Conservation (phyloP, 2,888 invertebrate species). For the Mythimna pallens region DNA sequence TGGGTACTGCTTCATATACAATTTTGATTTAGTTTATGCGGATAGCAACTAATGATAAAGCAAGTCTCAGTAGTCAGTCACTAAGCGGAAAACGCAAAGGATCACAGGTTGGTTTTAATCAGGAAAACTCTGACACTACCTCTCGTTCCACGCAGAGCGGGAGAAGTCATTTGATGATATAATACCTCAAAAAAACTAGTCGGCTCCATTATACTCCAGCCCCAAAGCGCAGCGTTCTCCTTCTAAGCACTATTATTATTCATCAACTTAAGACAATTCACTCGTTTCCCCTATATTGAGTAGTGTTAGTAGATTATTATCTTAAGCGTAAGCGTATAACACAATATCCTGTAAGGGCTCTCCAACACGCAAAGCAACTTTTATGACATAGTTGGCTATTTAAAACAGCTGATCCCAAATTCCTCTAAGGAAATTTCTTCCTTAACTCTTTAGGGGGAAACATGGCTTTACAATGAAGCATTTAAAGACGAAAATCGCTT, state of each 20-base stretch:
- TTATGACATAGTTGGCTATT: constrained; percentile 37
- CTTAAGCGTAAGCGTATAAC: constrained; percentile 7
- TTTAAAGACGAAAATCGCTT: constrained; percentile 38
- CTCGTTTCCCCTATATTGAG: neutral
- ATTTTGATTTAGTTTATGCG: constrained; percentile 1
- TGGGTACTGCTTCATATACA: neutral
- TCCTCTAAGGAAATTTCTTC: constrained; percentile 22
- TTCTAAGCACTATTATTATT: neutral
- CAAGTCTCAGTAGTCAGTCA: neutral
- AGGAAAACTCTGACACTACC: too few relatives aligned
- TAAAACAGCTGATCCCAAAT: constrained; percentile 40
- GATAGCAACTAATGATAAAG: neutral
- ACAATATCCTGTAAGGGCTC: constrained; percentile 7
- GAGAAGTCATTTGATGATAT: too few relatives aligned
- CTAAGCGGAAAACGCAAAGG: too few relatives aligned
- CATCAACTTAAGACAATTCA: neutral
- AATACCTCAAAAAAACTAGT: too few relatives aligned
- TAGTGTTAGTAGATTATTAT: constrained; percentile 8
- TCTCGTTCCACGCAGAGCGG: too few relatives aligned
- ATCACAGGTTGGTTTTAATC: too few relatives aligned
- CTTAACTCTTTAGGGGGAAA: constrained; percentile 27
- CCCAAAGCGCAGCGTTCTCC: neutral
- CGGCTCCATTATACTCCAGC: neutral
- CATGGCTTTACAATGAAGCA: neutral
- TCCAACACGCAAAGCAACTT: neutral